A percentile compares a stretch with the other conserved stretches of the same genome.
Evolutionary conservation across 2,113 vertebrate species (phyloP).

Genomic region (Aplodontia rufa): DNA sequence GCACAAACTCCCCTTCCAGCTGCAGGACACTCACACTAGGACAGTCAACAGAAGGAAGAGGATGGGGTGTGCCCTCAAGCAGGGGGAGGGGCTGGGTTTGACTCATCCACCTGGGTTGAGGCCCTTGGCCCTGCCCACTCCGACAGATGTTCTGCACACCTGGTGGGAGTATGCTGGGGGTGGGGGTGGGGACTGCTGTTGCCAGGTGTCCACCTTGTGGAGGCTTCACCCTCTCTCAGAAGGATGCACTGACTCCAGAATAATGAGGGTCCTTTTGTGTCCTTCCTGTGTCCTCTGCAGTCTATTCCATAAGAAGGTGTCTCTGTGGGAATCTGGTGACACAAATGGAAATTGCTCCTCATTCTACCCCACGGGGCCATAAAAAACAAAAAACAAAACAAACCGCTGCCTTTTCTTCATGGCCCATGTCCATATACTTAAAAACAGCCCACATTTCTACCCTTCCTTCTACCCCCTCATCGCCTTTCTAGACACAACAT

Average conservation of each 20-base stretch:
- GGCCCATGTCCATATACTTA: neutral
- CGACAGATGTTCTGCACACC: neutral
- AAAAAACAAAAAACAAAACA: neutral
- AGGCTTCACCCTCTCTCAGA: neutral
- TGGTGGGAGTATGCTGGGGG: neutral
- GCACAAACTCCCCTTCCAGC: neutral
- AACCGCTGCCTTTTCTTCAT: neutral
- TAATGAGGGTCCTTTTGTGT: neutral
- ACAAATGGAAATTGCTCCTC: neutral
- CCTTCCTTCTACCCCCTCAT: neutral
- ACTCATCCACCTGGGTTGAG: neutral
- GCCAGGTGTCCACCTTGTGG: too few relatives aligned
- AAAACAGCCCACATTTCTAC: neutral
- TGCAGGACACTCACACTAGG: neutral
- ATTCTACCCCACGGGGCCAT: neutral
- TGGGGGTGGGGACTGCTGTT: neutral
- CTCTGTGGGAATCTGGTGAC: neutral
- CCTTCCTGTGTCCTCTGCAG: neutral
- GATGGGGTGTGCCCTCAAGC: fast-evolving
- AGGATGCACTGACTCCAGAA: neutral
- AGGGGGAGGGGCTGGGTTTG: neutral
- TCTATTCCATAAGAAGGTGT: neutral
- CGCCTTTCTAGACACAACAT: neutral
- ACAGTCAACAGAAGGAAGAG: neutral
- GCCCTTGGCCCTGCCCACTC: neutral